Conservation (phyloP, 2,888 invertebrate genomes). For the Dendrolimus houi region DNA sequence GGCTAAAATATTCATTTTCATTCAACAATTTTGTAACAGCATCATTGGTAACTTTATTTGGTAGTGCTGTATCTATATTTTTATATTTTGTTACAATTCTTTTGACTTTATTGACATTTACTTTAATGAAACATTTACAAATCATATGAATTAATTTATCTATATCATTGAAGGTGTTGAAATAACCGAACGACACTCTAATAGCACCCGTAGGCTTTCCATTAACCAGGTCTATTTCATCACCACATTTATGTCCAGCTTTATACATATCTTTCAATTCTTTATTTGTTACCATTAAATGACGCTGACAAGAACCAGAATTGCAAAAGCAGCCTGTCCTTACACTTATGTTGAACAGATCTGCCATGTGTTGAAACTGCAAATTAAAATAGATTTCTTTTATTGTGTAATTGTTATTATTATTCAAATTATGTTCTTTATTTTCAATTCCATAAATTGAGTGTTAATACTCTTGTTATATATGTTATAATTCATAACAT, state of each 20-base stretch:
- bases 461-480: too few species aligned
- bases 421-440: too few species aligned
- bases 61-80: constrained; percentile 11
- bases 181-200: constrained; percentile 94
- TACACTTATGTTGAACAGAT: constrained; percentile 88
- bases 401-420: too few species aligned
- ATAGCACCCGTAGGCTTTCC: constrained; percentile 95
- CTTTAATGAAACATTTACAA: constrained; percentile 81
- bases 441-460: too few species aligned
- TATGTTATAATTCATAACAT: too few species aligned
- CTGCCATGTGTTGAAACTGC: constrained; percentile 92
- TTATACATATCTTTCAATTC: constrained; percentile 87
- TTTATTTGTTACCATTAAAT: constrained; percentile 80
- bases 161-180: constrained; percentile 85
- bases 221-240: constrained; percentile 88
- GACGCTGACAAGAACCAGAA: constrained; percentile 93
- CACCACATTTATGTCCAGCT: constrained; percentile 95
- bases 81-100: constrained; percentile 28
- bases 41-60: constrained; percentile 18
- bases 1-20: constrained; percentile 19
- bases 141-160: constrained; percentile 85
- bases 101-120: constrained; percentile 34
- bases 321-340: constrained; percentile 98
- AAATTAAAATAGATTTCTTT: constrained; percentile 11
- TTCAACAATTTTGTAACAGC: constrained; percentile 20